Conservation (phyloP, 2,888 invertebrate species). For the Drosophila rellima region DNA sequence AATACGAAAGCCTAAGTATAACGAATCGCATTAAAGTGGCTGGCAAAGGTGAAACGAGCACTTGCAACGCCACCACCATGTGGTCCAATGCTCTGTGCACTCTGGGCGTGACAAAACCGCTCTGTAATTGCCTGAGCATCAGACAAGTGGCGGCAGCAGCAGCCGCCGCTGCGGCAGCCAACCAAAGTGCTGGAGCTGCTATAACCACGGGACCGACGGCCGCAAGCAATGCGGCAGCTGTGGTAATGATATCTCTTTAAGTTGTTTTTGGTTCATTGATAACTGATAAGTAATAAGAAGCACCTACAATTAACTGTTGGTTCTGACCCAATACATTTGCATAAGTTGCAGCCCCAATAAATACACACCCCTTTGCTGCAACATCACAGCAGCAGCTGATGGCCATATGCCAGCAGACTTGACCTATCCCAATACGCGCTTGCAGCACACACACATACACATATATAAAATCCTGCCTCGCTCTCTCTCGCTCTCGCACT, state of each 20-base stretch:
- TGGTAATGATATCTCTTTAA: constrained; percentile 73
- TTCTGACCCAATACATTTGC: constrained; percentile 15
- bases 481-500: constrained; percentile 14
- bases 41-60: constrained; percentile 78
- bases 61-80: constrained; percentile 77
- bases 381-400: constrained; percentile 51
- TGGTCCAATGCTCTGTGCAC: constrained; percentile 86
- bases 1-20: constrained; percentile 21
- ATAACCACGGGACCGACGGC: constrained; percentile 81
- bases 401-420: constrained; percentile 75
- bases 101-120: constrained; percentile 86
- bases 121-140: constrained; percentile 86
- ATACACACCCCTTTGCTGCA: constrained; percentile 45
- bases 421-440: constrained; percentile 72
- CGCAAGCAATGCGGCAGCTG: constrained; percentile 61
- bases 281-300: constrained; percentile 26
- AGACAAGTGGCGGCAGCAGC: constrained; percentile 85
- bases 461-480: constrained; percentile 16
- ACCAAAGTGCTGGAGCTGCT: constrained; percentile 66
- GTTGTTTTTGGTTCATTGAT: constrained; percentile 10
- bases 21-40: constrained; percentile 76
- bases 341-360: constrained; percentile 5
- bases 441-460: constrained; percentile 39
- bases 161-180: constrained; percentile 83
- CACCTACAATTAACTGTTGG: constrained; percentile 20